Percentiles rank a stretch among this genome's conserved stretches.
Conservation (phyloP, 2,888 invertebrate genomes). For the Nephrotoma guestfalica region DNA sequence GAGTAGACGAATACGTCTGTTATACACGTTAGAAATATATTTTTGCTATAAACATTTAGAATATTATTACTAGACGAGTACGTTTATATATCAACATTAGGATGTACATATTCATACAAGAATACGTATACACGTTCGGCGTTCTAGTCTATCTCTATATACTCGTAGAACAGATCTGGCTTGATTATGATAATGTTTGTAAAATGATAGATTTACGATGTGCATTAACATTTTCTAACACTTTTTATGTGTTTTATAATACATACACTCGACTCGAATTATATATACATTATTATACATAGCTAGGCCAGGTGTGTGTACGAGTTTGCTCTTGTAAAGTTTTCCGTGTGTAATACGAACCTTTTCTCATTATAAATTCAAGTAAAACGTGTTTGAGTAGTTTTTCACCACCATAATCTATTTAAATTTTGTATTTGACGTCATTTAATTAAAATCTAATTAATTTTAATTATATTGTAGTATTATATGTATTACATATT, state of each 20-base stretch:
- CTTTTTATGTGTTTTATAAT: neutral
- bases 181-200: neutral
- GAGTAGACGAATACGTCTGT: neutral
- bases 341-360: neutral
- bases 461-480: neutral
- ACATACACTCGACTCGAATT: neutral
- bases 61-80: neutral
- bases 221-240: neutral
- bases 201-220: neutral
- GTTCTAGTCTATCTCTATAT: neutral
- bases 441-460: neutral
- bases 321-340: neutral
- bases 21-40: neutral
- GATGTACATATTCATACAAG: neutral
- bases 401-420: neutral
- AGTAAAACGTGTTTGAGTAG: neutral
- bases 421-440: neutral
- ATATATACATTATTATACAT: neutral
- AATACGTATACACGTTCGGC: neutral
- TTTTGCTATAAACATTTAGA: neutral
- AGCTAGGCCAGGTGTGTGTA: no score
- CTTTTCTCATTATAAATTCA: no score
- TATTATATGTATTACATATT: neutral
- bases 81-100: neutral
- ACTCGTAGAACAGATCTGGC: no score